Percentiles rank a stretch among this genome's conserved stretches.
Evolutionary conservation across 2,113 vertebrate species (phyloP).

Genomic region (Gobio gobio): DNA sequence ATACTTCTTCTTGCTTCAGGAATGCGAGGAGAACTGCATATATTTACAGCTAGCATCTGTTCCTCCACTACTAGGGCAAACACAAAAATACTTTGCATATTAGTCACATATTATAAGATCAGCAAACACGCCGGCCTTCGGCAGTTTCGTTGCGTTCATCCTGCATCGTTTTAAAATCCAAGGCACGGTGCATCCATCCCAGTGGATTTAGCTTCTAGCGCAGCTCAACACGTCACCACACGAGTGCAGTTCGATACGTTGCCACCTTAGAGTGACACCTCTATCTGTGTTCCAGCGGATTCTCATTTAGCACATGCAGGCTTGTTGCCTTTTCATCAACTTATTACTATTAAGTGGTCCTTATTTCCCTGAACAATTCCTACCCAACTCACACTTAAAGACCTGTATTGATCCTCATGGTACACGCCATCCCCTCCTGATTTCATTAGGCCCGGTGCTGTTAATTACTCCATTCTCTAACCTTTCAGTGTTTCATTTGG

Average conservation of each 20-base stretch:
- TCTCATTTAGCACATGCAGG: constrained; percentile 76
- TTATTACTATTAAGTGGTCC: constrained; percentile 79
- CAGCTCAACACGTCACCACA: constrained; percentile 29
- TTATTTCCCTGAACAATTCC: constrained; percentile 79
- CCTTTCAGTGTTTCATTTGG: constrained; percentile 89
- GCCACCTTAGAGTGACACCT: constrained; percentile 49
- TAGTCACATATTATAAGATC: constrained; percentile 33
- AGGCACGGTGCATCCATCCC: constrained; percentile 8
- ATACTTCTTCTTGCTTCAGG: constrained; percentile 19
- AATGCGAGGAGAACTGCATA: constrained; percentile 20
- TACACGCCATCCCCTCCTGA: constrained; percentile 77
- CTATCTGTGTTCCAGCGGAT: constrained; percentile 60
- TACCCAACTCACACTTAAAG: constrained; percentile 74
- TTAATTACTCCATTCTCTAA: constrained; percentile 91
- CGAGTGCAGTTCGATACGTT: constrained; percentile 31
- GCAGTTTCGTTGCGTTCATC: neutral
- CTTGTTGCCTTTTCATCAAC: constrained; percentile 76
- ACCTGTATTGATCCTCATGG: constrained; percentile 82
- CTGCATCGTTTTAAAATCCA: neutral
- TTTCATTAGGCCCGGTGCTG: constrained; percentile 84
- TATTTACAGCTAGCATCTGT: constrained; percentile 33
- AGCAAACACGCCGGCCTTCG: neutral
- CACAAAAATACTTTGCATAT: constrained; percentile 2
- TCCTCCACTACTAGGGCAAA: constrained; percentile 8
- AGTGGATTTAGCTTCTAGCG: constrained; percentile 18